Evolutionary conservation across 2,888 invertebrate species (phyloP).

Genomic region (Chrysolina oricalcia): DNA sequence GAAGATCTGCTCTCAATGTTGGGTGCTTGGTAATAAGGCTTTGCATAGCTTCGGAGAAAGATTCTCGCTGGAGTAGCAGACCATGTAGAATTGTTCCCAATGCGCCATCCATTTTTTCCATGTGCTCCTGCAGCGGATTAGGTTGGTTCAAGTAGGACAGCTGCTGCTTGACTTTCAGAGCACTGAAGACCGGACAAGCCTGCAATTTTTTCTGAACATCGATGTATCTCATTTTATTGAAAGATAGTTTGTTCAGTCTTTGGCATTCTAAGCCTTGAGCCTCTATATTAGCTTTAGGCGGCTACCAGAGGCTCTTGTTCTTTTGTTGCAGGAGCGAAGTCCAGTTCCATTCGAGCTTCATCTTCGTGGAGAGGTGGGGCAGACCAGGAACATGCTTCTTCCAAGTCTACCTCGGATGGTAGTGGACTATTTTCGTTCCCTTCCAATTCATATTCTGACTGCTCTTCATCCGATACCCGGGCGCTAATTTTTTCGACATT

Average conservation of each 20-base stretch:
- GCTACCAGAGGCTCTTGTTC: slow-evolving; percentile 31
- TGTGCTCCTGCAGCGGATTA: slow-evolving; percentile 13
- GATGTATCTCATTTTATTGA: slow-evolving; percentile 34
- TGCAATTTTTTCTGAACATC: slow-evolving; percentile 37
- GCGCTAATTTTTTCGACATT: neutral
- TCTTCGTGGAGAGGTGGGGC: neutral
- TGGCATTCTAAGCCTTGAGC: too few species aligned
- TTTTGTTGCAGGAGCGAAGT: slow-evolving; percentile 29
- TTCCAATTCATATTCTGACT: neutral
- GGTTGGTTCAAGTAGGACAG: slow-evolving; percentile 19
- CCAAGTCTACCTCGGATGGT: slow-evolving; percentile 2
- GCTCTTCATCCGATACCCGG: neutral
- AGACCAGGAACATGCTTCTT: slow-evolving; percentile 15
- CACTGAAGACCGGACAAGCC: slow-evolving; percentile 37
- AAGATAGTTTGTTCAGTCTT: slow-evolving; percentile 33
- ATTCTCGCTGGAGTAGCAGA: slow-evolving; percentile 34
- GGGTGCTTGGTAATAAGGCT: slow-evolving; percentile 26
- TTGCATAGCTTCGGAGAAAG: slow-evolving; percentile 29
- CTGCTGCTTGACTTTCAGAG: slow-evolving; percentile 36
- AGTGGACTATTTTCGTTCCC: slow-evolving; percentile 3
- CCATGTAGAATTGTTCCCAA: slow-evolving; percentile 33
- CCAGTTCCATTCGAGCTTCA: slow-evolving; percentile 14
- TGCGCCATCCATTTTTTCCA: slow-evolving; percentile 31
- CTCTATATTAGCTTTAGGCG: slow-evolving; percentile 38
- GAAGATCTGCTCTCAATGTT: slow-evolving; percentile 9